These are phyloP conservation scores for Leguminivora glycinivorella DNA, from an alignment of 1,140 invertebrate species.

Conservation along the genomic window DNA sequence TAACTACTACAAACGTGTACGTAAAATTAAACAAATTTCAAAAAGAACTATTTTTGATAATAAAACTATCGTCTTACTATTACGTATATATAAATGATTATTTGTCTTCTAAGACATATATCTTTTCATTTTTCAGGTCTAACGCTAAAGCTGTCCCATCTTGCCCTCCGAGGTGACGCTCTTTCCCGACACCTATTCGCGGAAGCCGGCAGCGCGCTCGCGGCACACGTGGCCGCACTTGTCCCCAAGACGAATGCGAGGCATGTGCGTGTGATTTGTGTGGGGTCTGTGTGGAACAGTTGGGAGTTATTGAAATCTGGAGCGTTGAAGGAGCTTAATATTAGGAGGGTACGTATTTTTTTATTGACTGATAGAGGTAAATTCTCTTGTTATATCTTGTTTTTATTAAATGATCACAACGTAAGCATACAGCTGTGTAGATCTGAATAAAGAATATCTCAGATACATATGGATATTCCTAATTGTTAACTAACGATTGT, in stretches of 20 bases:
- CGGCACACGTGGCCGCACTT: constrained; percentile 86
- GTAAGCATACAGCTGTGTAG: no score
- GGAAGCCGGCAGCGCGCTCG: constrained; percentile 88
- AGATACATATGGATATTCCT: no score
- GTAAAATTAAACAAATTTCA: no score
- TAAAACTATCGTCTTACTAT: no score
- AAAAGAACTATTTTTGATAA: no score
- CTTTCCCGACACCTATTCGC: constrained; percentile 87
- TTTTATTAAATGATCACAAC: no score
- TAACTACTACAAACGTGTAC: no score
- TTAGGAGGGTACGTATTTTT: constrained; percentile 50
- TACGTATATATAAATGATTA: no score
- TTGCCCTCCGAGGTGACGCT: constrained; percentile 85
- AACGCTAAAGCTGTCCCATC: constrained; percentile 85
- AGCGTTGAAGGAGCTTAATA: constrained; percentile 81
- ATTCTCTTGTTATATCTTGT: no score
- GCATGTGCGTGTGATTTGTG: constrained; percentile 89
- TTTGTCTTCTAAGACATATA: no score
- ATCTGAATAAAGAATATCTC: no score
- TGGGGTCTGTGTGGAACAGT: constrained; percentile 97
- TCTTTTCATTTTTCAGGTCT: constrained; percentile 78
- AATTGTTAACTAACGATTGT: no score
- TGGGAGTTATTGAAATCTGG: constrained; percentile 90
- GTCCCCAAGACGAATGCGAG: constrained; percentile 83
- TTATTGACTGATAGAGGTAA: background rate